phyloP scores from a whole-genome alignment of 2,113 vertebrate species.

The Gymnobelideus leadbeateri region DNA sequence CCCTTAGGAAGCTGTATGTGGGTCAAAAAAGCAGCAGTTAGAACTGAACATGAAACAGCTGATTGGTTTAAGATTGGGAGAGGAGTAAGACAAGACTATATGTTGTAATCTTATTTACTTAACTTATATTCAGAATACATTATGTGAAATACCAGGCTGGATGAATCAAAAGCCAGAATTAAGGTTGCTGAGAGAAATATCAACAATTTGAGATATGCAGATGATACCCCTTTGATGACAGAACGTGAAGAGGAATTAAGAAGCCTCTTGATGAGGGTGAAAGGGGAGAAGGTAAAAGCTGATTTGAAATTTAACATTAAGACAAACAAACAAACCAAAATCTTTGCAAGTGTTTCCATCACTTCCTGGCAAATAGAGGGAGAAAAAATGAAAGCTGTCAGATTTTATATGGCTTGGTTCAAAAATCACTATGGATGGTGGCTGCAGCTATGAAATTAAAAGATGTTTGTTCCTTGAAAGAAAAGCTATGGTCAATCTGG shows the following conservation, averaged over 20 bases:
- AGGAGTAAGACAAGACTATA: not conserved
- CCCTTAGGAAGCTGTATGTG: not conserved
- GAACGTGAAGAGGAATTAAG: not conserved
- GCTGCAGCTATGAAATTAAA: not conserved
- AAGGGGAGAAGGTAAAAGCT: not conserved
- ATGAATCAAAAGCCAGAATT: not conserved
- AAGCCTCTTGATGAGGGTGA: not conserved
- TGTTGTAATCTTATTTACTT: not conserved
- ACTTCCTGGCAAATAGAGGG: not conserved
- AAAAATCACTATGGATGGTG: not conserved
- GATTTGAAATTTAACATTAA: not conserved
- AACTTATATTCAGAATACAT: not conserved
- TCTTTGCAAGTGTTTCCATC: not conserved
- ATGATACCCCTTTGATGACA: not conserved
- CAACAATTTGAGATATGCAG: not conserved
- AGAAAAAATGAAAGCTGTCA: not conserved
- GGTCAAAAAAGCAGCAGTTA: not conserved
- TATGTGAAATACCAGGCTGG: not conserved
- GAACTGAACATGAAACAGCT: not conserved
- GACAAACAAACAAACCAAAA: not conserved
- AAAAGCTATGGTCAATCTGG: not conserved
- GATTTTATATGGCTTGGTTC: not conserved
- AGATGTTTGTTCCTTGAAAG: not conserved
- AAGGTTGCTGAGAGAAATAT: not conserved
- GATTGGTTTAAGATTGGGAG: not conserved